These are phyloP conservation scores for Melikaiella ostensackeni DNA, from an alignment of 2,888 invertebrate species.

Conservation along the genomic window DNA sequence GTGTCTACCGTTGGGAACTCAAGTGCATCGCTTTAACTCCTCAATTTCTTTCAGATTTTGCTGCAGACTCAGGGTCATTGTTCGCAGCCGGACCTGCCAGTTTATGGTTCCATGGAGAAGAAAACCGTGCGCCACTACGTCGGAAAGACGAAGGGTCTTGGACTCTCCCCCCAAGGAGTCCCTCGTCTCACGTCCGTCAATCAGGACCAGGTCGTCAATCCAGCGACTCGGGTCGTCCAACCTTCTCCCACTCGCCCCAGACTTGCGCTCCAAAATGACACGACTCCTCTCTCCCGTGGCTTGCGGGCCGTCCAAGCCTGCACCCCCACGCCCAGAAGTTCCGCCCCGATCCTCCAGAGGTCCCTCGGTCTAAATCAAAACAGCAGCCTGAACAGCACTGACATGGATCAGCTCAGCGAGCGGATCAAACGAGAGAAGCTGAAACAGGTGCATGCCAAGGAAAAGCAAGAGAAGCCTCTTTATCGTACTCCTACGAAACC, in stretches of 20 bases:
- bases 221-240: not conserved
- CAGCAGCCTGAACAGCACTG: conserved; percentile 50
- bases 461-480: not conserved
- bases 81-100: conserved; percentile 41
- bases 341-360: conserved; percentile 54
- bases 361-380: conserved; percentile 37
- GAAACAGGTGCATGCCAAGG: conserved; percentile 57
- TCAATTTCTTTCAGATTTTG: conserved; percentile 40
- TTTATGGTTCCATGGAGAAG: conserved; percentile 47
- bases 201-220: not conserved
- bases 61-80: conserved; percentile 47
- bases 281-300: not conserved
- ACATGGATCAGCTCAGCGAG: conserved; percentile 68
- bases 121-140: not conserved
- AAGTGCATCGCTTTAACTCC: not conserved
- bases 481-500: conserved; percentile 6
- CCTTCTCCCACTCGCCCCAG: not conserved
- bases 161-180: not conserved
- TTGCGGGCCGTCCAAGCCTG: conserved; percentile 39
- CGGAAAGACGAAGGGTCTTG: conserved; percentile 10
- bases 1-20: too few species aligned
- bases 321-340: conserved; percentile 48
- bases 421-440: conserved; percentile 65
- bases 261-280: not conserved
- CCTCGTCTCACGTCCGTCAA: too few species aligned